Conservation (phyloP, 2,113 vertebrate species). For the Myrmecophaga tridactyla region DNA sequence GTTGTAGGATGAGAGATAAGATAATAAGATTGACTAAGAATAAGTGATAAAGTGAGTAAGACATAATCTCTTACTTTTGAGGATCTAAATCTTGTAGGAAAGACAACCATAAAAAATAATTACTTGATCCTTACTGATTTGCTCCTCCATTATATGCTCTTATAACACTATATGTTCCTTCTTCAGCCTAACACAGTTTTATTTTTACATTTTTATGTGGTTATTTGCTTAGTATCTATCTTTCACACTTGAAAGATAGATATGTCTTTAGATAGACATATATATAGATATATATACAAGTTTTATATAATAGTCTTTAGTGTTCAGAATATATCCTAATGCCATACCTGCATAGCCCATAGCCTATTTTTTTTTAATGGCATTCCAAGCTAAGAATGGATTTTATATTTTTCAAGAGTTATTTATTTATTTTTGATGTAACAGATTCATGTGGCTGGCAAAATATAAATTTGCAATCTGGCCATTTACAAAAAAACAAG, state of each 20-base stretch:
- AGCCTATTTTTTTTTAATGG: background rate
- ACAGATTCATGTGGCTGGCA: background rate
- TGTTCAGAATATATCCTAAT: background rate
- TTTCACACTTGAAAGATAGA: background rate
- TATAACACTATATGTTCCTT: background rate
- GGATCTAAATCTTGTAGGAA: background rate
- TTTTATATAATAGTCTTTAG: background rate
- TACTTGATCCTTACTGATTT: background rate
- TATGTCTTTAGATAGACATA: too few relatives aligned
- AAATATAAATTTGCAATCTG: background rate
- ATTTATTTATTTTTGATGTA: too few relatives aligned
- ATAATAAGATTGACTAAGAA: background rate
- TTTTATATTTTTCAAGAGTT: background rate
- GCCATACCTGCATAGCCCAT: background rate
- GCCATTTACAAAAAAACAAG: background rate
- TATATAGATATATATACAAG: too few relatives aligned
- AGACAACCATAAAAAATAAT: background rate
- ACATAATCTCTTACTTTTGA: background rate
- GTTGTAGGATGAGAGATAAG: background rate
- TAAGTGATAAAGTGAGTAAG: background rate
- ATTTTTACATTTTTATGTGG: background rate
- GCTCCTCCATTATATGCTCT: background rate
- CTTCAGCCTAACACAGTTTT: background rate
- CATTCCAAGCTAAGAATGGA: background rate
- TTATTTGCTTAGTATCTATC: background rate